Evolutionary conservation across 2,797 vertebrate species (phyloP), one percentile per base, ranked within the genome.

Genomic region (Gymnodraco acuticeps): DNA sequence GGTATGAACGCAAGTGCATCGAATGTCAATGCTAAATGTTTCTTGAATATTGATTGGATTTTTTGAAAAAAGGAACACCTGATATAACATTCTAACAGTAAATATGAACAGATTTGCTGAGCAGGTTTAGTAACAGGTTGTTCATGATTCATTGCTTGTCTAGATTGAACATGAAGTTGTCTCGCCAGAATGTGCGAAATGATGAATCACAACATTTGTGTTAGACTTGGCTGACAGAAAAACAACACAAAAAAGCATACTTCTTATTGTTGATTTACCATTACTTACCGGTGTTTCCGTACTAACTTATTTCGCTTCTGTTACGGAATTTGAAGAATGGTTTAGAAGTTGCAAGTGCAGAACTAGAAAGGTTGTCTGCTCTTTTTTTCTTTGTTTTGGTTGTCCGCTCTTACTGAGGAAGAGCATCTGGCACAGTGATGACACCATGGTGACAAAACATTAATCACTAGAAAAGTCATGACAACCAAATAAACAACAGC

Each of bases 61-160:
- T 27, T 27, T 27, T 64, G 60, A 58, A 12, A 14, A 19, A 50
- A 77, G 20, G 10, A 73, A 51, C 27, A 48, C 27, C 48, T 70
- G 46, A 64, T 13, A 31, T 70, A 59, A 75, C 70, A 76, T 76
- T 56, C 45, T 17, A 81, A 64, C 77, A 52, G 71, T 70, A 80
- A 81, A 82, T 69, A 81, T 43, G 66, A 75, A 82, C 89, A 90
- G 87, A 88, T 90, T 91, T 81, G 27, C 77, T 42, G 62, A 75
- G 81, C 87, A 93, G 88, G 83, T 91, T 86, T 83, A 72, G 71
- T 74, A 86, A 81, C 88, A 89, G 86, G 85, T 81, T 87, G 87
- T 75, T 65, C 33, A 67, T 91, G 87, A 92, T 73, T 88, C 88
- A 89, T 66, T 75, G 48, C 76, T 77, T 50, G 76, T 79, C 67